Evolutionary conservation across 2,888 invertebrate genomes (phyloP).

Genomic region (Perithous albicinctus): DNA sequence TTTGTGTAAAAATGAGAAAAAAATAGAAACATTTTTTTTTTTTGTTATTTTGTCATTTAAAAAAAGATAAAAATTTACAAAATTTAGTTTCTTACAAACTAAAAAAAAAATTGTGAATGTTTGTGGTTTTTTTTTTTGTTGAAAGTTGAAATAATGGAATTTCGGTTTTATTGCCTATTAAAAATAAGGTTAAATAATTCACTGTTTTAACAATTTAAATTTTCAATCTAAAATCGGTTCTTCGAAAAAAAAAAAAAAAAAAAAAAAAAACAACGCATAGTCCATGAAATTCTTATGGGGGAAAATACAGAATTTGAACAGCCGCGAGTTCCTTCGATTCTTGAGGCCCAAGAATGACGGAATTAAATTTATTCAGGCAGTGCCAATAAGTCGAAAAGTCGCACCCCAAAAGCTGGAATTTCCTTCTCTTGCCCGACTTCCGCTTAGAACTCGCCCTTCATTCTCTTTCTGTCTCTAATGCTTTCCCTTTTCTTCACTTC

Average conservation of each 20-base stretch:
- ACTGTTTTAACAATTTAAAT: no score
- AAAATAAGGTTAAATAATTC: no score
- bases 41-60: no score
- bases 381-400: constrained; percentile 82
- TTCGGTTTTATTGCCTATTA: no score
- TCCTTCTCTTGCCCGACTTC: constrained; percentile 66
- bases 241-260: neutral
- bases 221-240: neutral
- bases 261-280: neutral
- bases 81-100: no score
- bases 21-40: no score
- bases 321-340: constrained; percentile 4
- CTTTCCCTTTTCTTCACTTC: constrained; percentile 23
- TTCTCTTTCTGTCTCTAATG: constrained; percentile 49
- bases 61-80: no score
- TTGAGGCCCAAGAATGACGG: constrained; percentile 76
- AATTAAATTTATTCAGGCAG: constrained; percentile 83
- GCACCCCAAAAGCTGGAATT: constrained; percentile 81
- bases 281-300: neutral
- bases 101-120: no score
- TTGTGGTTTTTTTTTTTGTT: no score
- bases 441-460: constrained; percentile 40
- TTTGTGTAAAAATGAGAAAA: no score
- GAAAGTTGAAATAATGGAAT: no score
- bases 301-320: constrained; percentile 4